Percentiles rank a stretch among this genome's conserved stretches.
phyloP scores from a whole-genome alignment of 2,888 invertebrate genomes.

The Neoascia interrupta region DNA sequence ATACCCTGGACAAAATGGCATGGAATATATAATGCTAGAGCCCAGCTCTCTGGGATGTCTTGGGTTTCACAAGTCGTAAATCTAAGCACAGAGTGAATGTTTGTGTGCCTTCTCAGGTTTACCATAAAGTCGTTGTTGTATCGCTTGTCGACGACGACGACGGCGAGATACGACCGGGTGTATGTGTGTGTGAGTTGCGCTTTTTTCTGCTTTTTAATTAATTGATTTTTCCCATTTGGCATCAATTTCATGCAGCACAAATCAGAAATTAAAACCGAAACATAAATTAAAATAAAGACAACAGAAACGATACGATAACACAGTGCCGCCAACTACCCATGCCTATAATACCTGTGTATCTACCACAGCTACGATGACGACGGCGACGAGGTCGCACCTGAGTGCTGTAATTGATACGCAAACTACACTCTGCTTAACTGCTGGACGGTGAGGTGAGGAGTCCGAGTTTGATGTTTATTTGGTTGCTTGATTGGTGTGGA shows the following conservation, averaged over 20 bases:
- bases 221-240: conserved; percentile 68
- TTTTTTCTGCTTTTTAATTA: conserved; percentile 66
- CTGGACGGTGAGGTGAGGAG: neutral
- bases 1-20: conserved; percentile 66
- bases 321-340: conserved; percentile 4
- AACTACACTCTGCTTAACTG: conserved; percentile 35
- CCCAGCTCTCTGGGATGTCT: conserved; percentile 45
- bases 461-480: conserved; percentile 34
- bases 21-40: conserved; percentile 54
- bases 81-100: conserved; percentile 62
- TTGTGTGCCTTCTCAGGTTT: conserved; percentile 60
- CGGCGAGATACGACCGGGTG: too few species aligned
- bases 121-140: conserved; percentile 14
- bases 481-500: conserved; percentile 26
- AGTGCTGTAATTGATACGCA: conserved; percentile 61
- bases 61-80: conserved; percentile 68
- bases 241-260: conserved; percentile 70
- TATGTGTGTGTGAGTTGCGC: conserved; percentile 37
- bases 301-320: conserved; percentile 38
- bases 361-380: conserved; percentile 12
- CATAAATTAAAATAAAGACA: conserved; percentile 68
- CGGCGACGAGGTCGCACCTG: conserved; percentile 66
- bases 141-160: conserved; percentile 14
- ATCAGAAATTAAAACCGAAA: conserved; percentile 69
- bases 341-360: too few species aligned